A percentile compares a stretch with the other conserved stretches of the same genome.
phyloP scores from a whole-genome alignment of 35 echinoderm and acorn worm species.

The Apostichopus californicus region DNA sequence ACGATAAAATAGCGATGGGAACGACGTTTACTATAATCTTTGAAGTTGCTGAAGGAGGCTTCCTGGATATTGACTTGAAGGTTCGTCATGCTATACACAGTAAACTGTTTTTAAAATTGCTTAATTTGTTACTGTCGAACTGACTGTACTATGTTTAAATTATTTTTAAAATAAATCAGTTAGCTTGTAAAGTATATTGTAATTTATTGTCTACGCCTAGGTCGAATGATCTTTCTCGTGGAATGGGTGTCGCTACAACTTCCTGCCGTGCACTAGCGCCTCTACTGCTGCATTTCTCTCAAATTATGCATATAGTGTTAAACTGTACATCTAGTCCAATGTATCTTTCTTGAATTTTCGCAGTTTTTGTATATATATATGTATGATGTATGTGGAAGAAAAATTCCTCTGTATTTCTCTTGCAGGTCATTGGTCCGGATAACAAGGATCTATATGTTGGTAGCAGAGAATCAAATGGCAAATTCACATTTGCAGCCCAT shows the following conservation, averaged over 20 bases:
- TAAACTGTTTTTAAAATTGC: too few relatives aligned
- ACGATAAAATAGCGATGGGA: constrained; percentile 87
- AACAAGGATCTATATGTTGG: constrained; percentile 82
- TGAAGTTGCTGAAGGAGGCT: constrained; percentile 96
- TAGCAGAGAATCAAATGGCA: constrained; percentile 92
- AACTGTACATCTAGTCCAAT: too few relatives aligned
- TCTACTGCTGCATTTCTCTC: too few relatives aligned
- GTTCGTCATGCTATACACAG: not conserved
- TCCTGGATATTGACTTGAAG: constrained; percentile 95
- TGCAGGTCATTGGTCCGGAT: constrained; percentile 89
- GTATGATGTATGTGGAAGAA: not conserved
- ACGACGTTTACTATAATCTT: constrained; percentile 97
- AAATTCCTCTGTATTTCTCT: not conserved
- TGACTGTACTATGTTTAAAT: too few relatives aligned
- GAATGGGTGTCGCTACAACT: too few relatives aligned
- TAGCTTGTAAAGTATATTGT: too few relatives aligned
- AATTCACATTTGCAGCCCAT: constrained; percentile 93
- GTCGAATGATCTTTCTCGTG: too few relatives aligned
- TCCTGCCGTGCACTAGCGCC: too few relatives aligned
- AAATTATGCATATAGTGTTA: too few relatives aligned
- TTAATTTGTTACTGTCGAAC: too few relatives aligned
- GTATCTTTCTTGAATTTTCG: not conserved
- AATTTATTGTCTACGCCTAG: too few relatives aligned
- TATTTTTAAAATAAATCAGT: too few relatives aligned
- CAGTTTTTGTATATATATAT: not conserved